Base-by-base conservation (phyloP, 1,140 invertebrate genomes). In the Episyrphus balteatus region DNA sequence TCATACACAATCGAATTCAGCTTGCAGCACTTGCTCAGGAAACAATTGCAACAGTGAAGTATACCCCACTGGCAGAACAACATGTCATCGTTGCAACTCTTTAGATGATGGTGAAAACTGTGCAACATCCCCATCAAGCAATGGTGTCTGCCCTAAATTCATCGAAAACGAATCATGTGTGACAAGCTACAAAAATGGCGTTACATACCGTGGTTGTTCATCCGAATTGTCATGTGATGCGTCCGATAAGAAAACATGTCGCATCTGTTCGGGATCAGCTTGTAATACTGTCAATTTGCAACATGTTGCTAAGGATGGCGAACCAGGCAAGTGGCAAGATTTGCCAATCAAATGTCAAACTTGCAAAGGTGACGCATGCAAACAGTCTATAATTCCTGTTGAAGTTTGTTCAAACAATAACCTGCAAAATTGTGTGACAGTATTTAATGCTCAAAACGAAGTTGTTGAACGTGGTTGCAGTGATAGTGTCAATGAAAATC, bases 221-320 rank as follows among this genome's bases (percentile, higher is more conserved):
- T 62, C 62, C 11, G 52, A 42, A 2, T 14, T 65, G 33, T 50
- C 34, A 41, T 66, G 62, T 13, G 48, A 66, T 46, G 51, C 54
- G 26, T 50, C 17, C 18, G 57, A 66, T 26, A 17, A 50, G 0
- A 40, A 18, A 13, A 61, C 51, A 0, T 66, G 62, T 31, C 58
- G 62, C 21, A 21, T 50, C 12, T 66, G 62, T 46, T 53, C 18
- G 18, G 34, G 32, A 2, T 17, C 8, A 5, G 40, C 36, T 15
- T 66, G 62, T 48, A 66, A 66, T 51, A 62, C 60, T 1, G 21
- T 61, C 9, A 47, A 66, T 19, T 47, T 66, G 17, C 55, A 55
- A 6, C 46, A 38, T 1, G 8, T 51, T 1, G 21, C 42, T 32
- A 41, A 44, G 8, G 53, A 66, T 36, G 62, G 62, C 5, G n/a